Conservation (phyloP, 1,140 invertebrate genomes). For the Drosophila pandora region DNA sequence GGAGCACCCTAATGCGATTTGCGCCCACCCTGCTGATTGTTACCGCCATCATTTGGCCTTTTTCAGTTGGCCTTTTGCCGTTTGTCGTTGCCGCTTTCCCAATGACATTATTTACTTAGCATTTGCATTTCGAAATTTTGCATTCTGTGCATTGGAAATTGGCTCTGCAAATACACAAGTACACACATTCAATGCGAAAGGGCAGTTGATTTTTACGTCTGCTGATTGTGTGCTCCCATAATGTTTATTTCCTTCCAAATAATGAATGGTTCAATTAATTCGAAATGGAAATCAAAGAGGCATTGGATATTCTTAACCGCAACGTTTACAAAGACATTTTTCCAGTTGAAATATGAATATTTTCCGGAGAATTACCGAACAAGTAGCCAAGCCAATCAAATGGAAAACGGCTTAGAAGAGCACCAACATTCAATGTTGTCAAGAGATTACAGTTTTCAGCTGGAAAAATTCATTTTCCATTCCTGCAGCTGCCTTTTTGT, state of each 20-base stretch:
- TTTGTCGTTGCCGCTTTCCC: slow-evolving; percentile 26
- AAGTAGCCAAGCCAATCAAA: slow-evolving; percentile 17
- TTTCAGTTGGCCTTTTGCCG: slow-evolving; percentile 16
- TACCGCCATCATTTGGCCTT: slow-evolving; percentile 65
- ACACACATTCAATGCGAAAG: slow-evolving; percentile 15
- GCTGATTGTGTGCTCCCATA: slow-evolving; percentile 54
- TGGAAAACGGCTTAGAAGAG: neutral
- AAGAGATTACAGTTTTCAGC: neutral
- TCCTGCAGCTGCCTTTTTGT: neutral
- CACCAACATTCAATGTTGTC: neutral
- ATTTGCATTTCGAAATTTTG: slow-evolving; percentile 60
- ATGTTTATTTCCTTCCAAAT: slow-evolving; percentile 44
- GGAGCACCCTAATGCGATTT: slow-evolving; percentile 64
- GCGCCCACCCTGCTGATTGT: slow-evolving; percentile 57
- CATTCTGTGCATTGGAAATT: slow-evolving; percentile 59
- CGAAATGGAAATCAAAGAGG: slow-evolving; percentile 29
- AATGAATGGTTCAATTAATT: slow-evolving; percentile 51
- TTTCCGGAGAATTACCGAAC: slow-evolving; percentile 6
- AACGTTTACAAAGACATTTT: neutral
- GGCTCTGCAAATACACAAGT: slow-evolving; percentile 23
- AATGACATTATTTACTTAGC: slow-evolving; percentile 66
- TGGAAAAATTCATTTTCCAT: slow-evolving; percentile 15
- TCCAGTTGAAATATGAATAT: neutral
- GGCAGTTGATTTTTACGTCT: slow-evolving; percentile 49
- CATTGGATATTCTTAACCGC: neutral